A percentile compares a stretch with the other conserved stretches of the same genome.
These are phyloP conservation scores for Willowsia nigromaculata DNA, from an alignment of 2,888 invertebrate species.

Conservation along the genomic window DNA sequence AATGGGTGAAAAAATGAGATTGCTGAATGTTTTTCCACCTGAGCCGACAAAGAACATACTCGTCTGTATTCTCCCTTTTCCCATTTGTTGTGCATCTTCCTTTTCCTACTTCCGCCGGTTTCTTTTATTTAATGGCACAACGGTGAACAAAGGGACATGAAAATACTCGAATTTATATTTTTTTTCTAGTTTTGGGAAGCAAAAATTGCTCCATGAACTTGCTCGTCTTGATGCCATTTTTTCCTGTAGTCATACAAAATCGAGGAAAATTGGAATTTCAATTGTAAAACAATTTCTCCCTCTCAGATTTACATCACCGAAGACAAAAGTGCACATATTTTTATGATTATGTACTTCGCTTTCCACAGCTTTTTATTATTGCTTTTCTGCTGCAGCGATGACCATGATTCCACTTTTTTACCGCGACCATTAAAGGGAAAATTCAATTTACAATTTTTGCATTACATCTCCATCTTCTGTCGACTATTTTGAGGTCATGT, in stretches of 20 bases:
- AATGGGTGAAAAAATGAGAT: slow-evolving; percentile 50
- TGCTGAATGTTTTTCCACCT: slow-evolving; percentile 56
- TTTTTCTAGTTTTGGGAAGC: background rate
- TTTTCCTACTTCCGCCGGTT: background rate
- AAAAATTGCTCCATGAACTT: background rate
- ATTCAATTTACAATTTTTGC: background rate
- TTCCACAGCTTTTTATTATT: background rate
- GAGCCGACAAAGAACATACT: slow-evolving; percentile 17
- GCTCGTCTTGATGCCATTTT: background rate
- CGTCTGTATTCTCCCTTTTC: too few relatives aligned
- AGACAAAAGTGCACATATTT: background rate
- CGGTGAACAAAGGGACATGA: background rate
- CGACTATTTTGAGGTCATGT: background rate
- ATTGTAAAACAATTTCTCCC: background rate
- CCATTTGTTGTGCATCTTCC: too few relatives aligned
- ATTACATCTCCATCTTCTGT: background rate
- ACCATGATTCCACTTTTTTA: background rate
- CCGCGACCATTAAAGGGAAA: background rate
- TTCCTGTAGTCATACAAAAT: background rate
- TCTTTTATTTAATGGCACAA: slow-evolving; percentile 47
- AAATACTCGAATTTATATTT: background rate
- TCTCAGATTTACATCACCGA: background rate
- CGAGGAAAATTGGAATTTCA: background rate
- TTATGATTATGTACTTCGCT: background rate
- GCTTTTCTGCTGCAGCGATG: background rate